A percentile compares a stretch with the other conserved stretches of the same genome.
Evolutionary conservation across 2,797 vertebrate species (phyloP).

Genomic region (Martes flavigula): DNA sequence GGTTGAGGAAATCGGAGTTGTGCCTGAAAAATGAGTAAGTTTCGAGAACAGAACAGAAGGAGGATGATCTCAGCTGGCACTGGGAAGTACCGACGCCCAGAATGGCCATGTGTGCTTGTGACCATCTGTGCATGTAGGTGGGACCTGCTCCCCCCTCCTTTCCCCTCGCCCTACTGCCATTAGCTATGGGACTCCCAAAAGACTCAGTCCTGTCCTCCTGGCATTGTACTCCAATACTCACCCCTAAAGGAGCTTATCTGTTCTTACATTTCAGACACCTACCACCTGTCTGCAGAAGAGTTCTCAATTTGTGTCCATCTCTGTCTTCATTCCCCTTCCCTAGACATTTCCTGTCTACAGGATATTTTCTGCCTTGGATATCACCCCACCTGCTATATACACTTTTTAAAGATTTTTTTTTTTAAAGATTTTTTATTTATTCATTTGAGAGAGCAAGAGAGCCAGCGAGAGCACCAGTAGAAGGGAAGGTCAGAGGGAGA

Average conservation of each 20-base stretch:
- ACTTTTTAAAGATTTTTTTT: too few species aligned
- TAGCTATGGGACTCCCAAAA: neutral
- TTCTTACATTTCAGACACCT: neutral
- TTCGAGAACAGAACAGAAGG: slow-evolving; percentile 26
- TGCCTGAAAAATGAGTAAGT: neutral
- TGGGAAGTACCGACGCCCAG: neutral
- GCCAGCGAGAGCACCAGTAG: too few species aligned
- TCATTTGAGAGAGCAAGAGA: too few species aligned
- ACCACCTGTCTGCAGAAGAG: neutral
- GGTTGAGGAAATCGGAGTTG: neutral
- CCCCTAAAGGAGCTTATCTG: neutral
- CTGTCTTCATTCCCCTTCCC: neutral
- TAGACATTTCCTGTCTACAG: neutral
- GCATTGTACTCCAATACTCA: neutral
- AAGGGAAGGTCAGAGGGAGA: too few species aligned
- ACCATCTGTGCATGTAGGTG: neutral
- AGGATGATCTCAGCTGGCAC: neutral
- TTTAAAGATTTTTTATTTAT: too few species aligned
- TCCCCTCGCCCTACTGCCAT: neutral
- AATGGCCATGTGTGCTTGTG: neutral
- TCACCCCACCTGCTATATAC: neutral
- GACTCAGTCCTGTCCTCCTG: neutral
- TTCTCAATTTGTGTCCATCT: neutral
- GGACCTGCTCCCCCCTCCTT: neutral
- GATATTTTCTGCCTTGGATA: neutral